phyloP scores from a whole-genome alignment of 2,888 invertebrate species.

The Archaeoteleia sp. region DNA sequence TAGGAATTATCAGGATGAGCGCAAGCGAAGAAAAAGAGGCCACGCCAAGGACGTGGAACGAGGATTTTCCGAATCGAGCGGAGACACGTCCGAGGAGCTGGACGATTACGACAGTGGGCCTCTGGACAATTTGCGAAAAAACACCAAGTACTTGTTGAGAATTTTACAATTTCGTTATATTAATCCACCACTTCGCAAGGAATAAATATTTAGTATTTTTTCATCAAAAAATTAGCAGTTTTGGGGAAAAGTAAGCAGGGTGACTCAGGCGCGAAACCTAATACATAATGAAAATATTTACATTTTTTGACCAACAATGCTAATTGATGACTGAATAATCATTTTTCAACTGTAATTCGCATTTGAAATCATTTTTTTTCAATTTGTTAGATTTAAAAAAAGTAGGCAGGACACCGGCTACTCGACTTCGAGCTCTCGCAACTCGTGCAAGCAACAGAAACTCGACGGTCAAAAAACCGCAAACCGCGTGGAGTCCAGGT shows the following conservation, averaged over 20 bases:
- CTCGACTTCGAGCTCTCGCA: constrained; percentile 81
- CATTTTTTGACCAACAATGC: no score
- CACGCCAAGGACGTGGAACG: constrained; percentile 58
- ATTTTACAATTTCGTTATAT: no score
- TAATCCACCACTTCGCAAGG: no score
- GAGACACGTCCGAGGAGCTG: constrained; percentile 63
- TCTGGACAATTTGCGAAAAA: constrained; percentile 40
- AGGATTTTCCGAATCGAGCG: constrained; percentile 59
- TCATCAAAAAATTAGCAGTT: no score
- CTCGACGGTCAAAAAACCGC: constrained; percentile 56
- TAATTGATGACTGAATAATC: no score
- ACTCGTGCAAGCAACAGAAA: constrained; percentile 71
- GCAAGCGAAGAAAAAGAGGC: constrained; percentile 53
- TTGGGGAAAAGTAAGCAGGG: no score
- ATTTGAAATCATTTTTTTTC: no score
- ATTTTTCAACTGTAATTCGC: no score
- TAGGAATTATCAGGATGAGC: constrained; percentile 44
- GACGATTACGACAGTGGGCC: constrained; percentile 64
- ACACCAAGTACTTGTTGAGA: constrained; percentile 56
- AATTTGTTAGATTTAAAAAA: constrained; percentile 70
- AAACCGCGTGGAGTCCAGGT: constrained; percentile 54
- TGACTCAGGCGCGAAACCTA: no score
- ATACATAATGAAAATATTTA: no score
- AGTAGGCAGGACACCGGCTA: constrained; percentile 81
- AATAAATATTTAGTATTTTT: no score